Percentiles rank a stretch among this genome's conserved stretches.
These are phyloP conservation scores for Wiebesia pumilae DNA, from an alignment of 1,140 invertebrate species.

Conservation along the genomic window DNA sequence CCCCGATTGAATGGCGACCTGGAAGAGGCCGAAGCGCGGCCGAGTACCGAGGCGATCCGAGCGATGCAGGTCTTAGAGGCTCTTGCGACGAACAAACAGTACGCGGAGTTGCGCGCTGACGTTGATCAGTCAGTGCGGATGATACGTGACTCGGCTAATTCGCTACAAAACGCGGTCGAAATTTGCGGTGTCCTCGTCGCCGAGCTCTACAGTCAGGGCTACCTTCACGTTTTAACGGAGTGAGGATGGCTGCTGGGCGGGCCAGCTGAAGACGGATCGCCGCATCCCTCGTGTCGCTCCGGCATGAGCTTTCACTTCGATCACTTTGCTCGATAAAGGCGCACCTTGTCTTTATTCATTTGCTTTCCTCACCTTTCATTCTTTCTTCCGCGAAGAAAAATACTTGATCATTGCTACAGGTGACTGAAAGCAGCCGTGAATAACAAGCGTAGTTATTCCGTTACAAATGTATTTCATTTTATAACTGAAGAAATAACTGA, in stretches of 20 bases:
- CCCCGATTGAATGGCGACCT: constrained; percentile 59
- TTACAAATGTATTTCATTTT: no score
- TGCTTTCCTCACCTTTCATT: no score
- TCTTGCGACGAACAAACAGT: constrained; percentile 72
- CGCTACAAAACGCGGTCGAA: constrained; percentile 71
- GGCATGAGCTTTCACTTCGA: constrained; percentile 46
- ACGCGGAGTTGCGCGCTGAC: constrained; percentile 68
- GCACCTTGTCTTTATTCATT: not conserved
- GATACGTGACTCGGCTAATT: constrained; percentile 74
- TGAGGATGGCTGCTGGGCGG: constrained; percentile 51
- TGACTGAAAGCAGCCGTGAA: no score
- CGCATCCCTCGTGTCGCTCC: not conserved
- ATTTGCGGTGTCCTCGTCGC: constrained; percentile 65
- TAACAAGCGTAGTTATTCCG: no score
- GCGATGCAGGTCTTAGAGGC: constrained; percentile 71
- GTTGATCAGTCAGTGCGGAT: constrained; percentile 71
- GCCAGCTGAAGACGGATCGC: not conserved
- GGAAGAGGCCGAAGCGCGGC: constrained; percentile 63
- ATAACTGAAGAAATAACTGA: no score
- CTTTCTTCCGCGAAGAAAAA: not conserved
- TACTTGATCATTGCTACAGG: not conserved
- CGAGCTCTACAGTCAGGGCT: constrained; percentile 71
- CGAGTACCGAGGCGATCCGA: constrained; percentile 72
- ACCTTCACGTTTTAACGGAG: constrained; percentile 71
- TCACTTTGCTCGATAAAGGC: constrained; percentile 38